Conservation (phyloP, 1,140 invertebrate genomes). For the Tribolium castaneum region DNA sequence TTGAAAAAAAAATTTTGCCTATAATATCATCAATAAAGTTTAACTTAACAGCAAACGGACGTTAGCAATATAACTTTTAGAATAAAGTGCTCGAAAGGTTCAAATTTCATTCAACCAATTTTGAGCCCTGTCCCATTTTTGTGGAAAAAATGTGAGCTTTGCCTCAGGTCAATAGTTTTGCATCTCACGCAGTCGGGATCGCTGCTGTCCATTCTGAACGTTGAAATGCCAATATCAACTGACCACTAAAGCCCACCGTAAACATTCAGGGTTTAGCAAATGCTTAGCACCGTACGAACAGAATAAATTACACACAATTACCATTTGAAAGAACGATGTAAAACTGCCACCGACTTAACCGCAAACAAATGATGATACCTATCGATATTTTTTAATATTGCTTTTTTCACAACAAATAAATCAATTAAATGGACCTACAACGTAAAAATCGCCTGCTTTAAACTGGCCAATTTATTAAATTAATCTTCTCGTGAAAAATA, state of each 20-base stretch:
- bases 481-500: background rate
- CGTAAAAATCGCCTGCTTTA: background rate
- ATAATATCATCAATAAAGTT: no score
- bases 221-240: constrained; percentile 47
- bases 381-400: constrained; percentile 23
- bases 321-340: constrained; percentile 49
- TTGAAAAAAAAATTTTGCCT: no score
- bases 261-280: constrained; percentile 42
- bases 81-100: no score
- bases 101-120: no score
- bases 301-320: constrained; percentile 50
- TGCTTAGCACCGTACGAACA: constrained; percentile 41
- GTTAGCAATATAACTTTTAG: no score
- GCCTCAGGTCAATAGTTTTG: background rate
- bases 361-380: constrained; percentile 40
- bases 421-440: constrained; percentile 8
- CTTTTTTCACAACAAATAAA: background rate
- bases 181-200: constrained; percentile 3
- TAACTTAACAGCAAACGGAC: no score
- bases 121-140: background rate
- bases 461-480: background rate
- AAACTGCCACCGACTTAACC: constrained; percentile 44
- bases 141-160: background rate
- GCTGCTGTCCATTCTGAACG: constrained; percentile 32
- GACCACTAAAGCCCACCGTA: constrained; percentile 44